Percentiles rank a stretch among this genome's conserved stretches.
Conservation (phyloP, 2,888 invertebrate genomes). For the Lamellibrachia satsuma region DNA sequence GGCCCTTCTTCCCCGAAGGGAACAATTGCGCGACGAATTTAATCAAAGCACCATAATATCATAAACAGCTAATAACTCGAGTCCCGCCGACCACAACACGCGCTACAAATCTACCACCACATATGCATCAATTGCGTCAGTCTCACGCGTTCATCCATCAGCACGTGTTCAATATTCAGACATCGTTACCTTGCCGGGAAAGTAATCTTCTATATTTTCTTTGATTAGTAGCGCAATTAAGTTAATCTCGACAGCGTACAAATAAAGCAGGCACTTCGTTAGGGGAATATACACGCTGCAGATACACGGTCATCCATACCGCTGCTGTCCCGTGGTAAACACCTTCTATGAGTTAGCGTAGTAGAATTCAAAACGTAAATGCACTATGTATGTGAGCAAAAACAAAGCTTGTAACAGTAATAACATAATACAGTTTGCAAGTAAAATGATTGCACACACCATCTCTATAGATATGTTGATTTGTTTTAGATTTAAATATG, state of each 20-base stretch:
- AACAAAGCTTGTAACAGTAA: background rate
- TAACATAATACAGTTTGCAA: background rate
- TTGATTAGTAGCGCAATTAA: background rate
- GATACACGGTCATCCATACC: background rate
- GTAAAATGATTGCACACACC: background rate
- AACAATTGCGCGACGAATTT: background rate
- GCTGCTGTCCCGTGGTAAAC: background rate
- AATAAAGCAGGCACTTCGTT: background rate
- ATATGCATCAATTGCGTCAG: background rate
- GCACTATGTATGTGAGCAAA: background rate
- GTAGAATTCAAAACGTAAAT: background rate
- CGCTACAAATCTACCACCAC: background rate
- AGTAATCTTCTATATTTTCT: background rate
- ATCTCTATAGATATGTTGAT: background rate
- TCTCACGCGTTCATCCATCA: background rate
- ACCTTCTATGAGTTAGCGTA: background rate
- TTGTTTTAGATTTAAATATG: background rate
- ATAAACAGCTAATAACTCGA: background rate
- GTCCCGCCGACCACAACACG: background rate
- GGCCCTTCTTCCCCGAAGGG: background rate
- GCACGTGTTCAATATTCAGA: background rate
- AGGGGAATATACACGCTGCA: background rate
- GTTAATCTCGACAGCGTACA: background rate
- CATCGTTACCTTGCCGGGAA: background rate
- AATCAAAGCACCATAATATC: conserved; percentile 17